Base-by-base conservation (phyloP, 1,140 invertebrate genomes). In the Saxidomus purpurata region DNA sequence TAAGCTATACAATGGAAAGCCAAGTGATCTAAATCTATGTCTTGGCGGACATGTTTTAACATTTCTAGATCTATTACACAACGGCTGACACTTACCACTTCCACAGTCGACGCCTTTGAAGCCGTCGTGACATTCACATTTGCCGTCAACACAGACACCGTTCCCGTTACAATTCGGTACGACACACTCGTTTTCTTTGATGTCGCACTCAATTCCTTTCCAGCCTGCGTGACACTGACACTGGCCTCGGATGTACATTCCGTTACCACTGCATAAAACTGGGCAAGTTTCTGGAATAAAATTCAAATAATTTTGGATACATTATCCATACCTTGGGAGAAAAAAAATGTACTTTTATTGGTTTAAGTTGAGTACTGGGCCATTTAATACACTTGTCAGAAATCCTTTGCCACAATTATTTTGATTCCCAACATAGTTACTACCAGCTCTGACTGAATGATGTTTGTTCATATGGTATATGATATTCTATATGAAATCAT, bases 211-310 rank as follows among this genome's bases (percentile, higher is more conserved):
- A 3, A 83, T 86, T 17, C 96, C 96, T 80, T 96, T 95, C 95
- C 95, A 96, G 13, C 94, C 94, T 11, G 87, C 59, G 81, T 94
- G 93, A 91, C 96, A 96, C 1, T 92, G 85, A 89, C 96, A 96
- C n/a, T 90, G 89, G 6, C 95, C 96, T 52, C 92, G 90, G 11
- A 93, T 91, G 87, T 94, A 95, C 38, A 93, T 91, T 6, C 96
- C 96, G 87, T 96, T 95, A 9, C 94, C 95, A 90, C 80, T 94
- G 90, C 96, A 96, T 43, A 96, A 76, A 0, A 94, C 98, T 0
- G 98, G 98, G 95, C 99, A 99, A 94, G 92, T 91, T 47, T 90
- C 95, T 95, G 90, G 19, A 77, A 79, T 31, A 52, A 79, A 79
- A 22, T 52, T 38, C 19, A n/a, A n/a, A n/a, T n/a, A 67, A 31